phyloP scores from a whole-genome alignment of 2,113 vertebrate genomes.

The Nematolebias whitei region DNA sequence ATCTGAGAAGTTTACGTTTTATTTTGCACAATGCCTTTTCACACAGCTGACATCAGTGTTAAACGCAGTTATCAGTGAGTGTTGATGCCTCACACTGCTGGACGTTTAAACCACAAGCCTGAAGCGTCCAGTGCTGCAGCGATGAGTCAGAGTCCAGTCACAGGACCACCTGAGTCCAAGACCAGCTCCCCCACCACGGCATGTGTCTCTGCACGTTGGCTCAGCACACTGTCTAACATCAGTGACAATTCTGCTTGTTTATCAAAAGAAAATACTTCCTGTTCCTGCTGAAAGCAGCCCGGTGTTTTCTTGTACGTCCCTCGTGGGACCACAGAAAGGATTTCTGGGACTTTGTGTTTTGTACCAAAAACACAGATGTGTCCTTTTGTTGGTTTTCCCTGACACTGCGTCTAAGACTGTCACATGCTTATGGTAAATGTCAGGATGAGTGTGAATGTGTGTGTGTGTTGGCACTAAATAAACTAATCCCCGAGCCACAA shows the following conservation, averaged over 20 bases:
- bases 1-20: conserved; percentile 17
- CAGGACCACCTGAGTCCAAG: conserved; percentile 50
- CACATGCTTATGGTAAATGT: conserved; percentile 39
- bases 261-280: conserved; percentile 31
- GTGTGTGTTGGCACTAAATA: conserved; percentile 30
- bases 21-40: conserved; percentile 22
- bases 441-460: background rate
- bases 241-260: conserved; percentile 32
- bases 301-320: conserved; percentile 12
- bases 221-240: conserved; percentile 28
- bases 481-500: conserved; percentile 9
- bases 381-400: conserved; percentile 21
- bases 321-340: conserved; percentile 8
- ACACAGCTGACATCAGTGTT: conserved; percentile 37
- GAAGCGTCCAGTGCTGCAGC: conserved; percentile 45
- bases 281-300: conserved; percentile 26
- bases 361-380: conserved; percentile 30
- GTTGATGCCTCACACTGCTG: conserved; percentile 25
- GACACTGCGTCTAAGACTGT: conserved; percentile 10
- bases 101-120: conserved; percentile 43
- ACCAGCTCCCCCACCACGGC: conserved; percentile 35
- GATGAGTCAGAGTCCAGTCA: conserved; percentile 63
- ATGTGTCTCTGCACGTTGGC: conserved; percentile 32
- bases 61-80: conserved; percentile 45
- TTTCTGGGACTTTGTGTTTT: conserved; percentile 43